Conservation (phyloP, 2,113 vertebrate genomes). For the Pipa parva region DNA sequence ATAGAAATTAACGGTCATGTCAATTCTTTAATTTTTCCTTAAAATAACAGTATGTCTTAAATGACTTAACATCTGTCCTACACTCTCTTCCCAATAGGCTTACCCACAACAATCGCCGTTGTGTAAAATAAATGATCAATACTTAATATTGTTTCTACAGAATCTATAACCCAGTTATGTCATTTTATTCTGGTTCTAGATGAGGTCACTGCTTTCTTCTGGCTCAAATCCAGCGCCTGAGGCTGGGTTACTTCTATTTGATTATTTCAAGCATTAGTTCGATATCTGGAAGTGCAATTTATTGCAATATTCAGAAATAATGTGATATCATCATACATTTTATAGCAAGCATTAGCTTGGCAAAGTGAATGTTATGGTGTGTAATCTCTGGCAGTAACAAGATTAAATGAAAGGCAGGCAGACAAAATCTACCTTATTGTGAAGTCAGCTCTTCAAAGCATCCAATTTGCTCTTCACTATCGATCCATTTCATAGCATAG, state of each 20-base stretch:
- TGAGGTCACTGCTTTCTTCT: too few relatives aligned
- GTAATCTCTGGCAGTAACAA: background rate
- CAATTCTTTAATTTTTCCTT: too few relatives aligned
- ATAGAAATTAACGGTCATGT: too few relatives aligned
- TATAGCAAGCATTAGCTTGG: background rate
- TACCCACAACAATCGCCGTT: too few relatives aligned
- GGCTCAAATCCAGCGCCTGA: background rate
- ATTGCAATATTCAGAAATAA: background rate
- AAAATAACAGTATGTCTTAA: too few relatives aligned
- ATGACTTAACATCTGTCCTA: too few relatives aligned
- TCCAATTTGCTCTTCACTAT: constrained; percentile 5
- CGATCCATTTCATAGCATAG: background rate
- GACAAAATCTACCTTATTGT: constrained; percentile 8
- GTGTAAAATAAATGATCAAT: too few relatives aligned
- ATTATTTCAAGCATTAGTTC: background rate
- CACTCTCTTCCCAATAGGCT: too few relatives aligned
- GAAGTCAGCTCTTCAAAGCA: constrained; percentile 11
- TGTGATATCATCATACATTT: background rate
- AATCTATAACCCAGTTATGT: too few relatives aligned
- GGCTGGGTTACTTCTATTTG: background rate
- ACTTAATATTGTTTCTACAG: too few relatives aligned
- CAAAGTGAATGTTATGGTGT: background rate
- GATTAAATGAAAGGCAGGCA: background rate
- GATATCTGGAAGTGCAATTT: background rate
- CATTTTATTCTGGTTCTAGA: too few relatives aligned